Evolutionary conservation across 2,797 vertebrate species (phyloP).

Genomic region (Natrix natrix): DNA sequence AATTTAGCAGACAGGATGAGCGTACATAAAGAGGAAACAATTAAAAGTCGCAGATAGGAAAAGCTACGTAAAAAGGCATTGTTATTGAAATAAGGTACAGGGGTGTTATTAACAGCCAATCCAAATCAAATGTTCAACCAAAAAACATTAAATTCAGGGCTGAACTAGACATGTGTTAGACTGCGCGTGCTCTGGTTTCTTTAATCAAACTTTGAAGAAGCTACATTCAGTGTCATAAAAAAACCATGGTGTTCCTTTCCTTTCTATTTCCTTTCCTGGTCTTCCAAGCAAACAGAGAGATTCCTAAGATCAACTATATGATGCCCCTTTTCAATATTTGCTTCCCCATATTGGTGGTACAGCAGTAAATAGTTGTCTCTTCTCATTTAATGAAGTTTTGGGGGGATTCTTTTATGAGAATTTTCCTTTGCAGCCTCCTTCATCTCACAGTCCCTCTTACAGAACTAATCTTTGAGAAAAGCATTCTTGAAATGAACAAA

Average conservation of each 20-base stretch:
- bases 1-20: not conserved
- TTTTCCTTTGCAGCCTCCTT: not conserved
- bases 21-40: not conserved
- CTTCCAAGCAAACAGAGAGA: not conserved
- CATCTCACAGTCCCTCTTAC: not conserved
- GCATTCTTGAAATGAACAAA: not conserved
- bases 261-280: not conserved
- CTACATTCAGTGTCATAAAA: not conserved
- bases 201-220: not conserved
- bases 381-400: not conserved
- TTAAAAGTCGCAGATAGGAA: conserved; percentile 23
- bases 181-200: not conserved
- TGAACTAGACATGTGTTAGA: not conserved
- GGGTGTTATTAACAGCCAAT: not conserved
- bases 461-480: not conserved
- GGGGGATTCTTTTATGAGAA: not conserved
- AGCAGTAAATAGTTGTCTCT: not conserved
- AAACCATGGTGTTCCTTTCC: not conserved
- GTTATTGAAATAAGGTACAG: conserved; percentile 31
- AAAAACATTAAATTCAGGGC: not conserved
- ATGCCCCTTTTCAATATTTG: not conserved
- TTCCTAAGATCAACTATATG: not conserved
- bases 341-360: not conserved
- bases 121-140: not conserved
- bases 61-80: conserved; percentile 9